Conservation (phyloP, 2,888 invertebrate species). For the Aelia acuminata region DNA sequence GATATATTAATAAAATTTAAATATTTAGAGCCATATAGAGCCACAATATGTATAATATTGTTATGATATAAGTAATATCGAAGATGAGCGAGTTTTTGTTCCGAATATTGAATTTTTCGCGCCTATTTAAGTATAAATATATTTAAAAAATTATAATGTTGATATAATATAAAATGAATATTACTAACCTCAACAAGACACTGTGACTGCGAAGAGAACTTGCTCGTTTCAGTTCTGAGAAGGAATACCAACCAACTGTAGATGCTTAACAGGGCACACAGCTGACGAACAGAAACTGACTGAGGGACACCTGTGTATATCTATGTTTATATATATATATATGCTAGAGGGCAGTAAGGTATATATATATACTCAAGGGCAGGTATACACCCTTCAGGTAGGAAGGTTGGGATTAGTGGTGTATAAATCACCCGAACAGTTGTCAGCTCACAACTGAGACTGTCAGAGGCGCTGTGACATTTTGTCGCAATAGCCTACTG, state of each 20-base stretch:
- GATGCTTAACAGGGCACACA: not conserved
- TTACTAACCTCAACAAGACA: not conserved
- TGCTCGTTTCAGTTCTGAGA: not conserved
- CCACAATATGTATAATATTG: too few relatives aligned
- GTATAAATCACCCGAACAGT: not conserved
- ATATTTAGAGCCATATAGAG: too few relatives aligned
- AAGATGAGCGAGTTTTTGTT: too few relatives aligned
- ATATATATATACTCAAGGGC: not conserved
- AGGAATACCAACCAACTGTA: not conserved
- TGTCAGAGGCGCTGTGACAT: not conserved
- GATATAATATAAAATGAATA: not conserved
- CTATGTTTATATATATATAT: slow-evolving; percentile 17
- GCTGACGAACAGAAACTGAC: not conserved
- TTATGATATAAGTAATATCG: too few relatives aligned
- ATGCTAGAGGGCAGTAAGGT: not conserved
- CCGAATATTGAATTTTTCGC: too few relatives aligned
- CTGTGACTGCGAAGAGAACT: not conserved
- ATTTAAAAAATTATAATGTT: not conserved
- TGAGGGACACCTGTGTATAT: not conserved
- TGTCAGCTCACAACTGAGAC: not conserved
- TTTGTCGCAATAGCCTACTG: not conserved
- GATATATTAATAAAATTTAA: too few relatives aligned
- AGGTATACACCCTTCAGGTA: not conserved
- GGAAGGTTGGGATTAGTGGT: not conserved
- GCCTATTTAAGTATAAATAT: too few relatives aligned